A percentile compares a stretch with the other conserved stretches of the same genome.
Evolutionary conservation across 2,888 invertebrate species (phyloP).

Genomic region (Tinea semifulvella): DNA sequence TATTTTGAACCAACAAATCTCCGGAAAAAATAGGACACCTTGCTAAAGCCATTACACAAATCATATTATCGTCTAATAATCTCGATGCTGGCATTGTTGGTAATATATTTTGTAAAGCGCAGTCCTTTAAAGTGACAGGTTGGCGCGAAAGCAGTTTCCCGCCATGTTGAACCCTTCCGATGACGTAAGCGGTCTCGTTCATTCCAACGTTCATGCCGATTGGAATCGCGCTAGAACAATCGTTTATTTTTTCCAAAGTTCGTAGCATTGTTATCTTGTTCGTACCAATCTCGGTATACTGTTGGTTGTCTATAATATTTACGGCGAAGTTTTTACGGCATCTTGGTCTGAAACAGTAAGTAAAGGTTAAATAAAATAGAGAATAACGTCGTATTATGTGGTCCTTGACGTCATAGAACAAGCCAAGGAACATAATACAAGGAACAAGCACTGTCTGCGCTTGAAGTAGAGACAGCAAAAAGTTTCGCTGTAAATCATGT

Average conservation of each 20-base stretch:
- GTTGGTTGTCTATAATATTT: constrained; percentile 31
- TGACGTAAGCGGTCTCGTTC: constrained; percentile 27
- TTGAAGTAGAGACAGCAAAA: no score
- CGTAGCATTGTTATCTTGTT: constrained; percentile 39
- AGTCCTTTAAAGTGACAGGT: constrained; percentile 27
- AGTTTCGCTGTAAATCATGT: no score
- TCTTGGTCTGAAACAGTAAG: constrained; percentile 41
- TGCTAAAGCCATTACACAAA: constrained; percentile 36
- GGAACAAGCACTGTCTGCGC: no score
- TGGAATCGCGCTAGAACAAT: constrained; percentile 32
- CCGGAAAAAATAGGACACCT: constrained; percentile 45
- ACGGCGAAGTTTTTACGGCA: constrained; percentile 50
- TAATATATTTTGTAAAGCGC: constrained; percentile 14
- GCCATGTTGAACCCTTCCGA: constrained; percentile 36
- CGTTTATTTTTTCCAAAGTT: constrained; percentile 33
- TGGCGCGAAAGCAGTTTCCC: constrained; percentile 38
- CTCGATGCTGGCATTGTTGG: neutral
- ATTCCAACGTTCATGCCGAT: constrained; percentile 29
- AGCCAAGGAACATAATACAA: no score
- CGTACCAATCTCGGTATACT: constrained; percentile 34
- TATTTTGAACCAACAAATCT: constrained; percentile 42
- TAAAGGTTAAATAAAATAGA: no score
- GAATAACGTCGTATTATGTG: no score
- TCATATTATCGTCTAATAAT: constrained; percentile 24
- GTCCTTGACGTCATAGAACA: no score